Evolutionary conservation across 2,113 vertebrate species (phyloP), one percentile per base, ranked within the genome.

Genomic region (Plectropomus leopardus): DNA sequence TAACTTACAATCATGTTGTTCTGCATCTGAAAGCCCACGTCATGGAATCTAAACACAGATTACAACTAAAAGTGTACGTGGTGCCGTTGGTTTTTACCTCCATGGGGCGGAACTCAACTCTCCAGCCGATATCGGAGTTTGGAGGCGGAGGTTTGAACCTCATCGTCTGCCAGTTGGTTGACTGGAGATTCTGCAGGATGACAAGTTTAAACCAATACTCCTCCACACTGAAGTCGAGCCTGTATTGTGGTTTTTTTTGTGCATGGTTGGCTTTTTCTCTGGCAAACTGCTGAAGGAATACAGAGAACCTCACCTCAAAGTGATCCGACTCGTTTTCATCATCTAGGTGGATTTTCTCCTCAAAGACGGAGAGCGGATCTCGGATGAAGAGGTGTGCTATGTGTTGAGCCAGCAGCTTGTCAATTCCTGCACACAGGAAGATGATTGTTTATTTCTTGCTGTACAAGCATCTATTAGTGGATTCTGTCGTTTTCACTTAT

Each of bases 111-210:
- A 99, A 99, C 88, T 99, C 98, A 4, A 99, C 98, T 93, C 98
- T 97, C 98, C 98, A 99, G 55, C 98, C 98, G 55, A 99, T 99
- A 69, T 99, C 98, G 7, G 98, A 99, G 93, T 99, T 99, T 32
- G 98, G 98, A 89, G 98, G 98, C 13, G 98, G 98, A 8, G 98
- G 98, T 86, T 99, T 99, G 88, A 99, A 99, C 92, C 98, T 96
- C 98, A 99, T 99, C 0, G 98, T 98, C 94, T 99, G 98, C 98
- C 98, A 99, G 85, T 99, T 99, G 85, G 98, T 99, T 42, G 98
- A 99, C 82, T 99, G 98, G 86, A 99, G 95, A 88, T 99, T 99
- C 98, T 99, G 74, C 24, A 94, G 93, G 34, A 73, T 50, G 51
- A 74, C 1, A 32, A 40, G 13, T 50, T 28, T n/a, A 3, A 58